Base-by-base conservation (phyloP, 2,888 invertebrate species). In the Cephonodes hylas region DNA sequence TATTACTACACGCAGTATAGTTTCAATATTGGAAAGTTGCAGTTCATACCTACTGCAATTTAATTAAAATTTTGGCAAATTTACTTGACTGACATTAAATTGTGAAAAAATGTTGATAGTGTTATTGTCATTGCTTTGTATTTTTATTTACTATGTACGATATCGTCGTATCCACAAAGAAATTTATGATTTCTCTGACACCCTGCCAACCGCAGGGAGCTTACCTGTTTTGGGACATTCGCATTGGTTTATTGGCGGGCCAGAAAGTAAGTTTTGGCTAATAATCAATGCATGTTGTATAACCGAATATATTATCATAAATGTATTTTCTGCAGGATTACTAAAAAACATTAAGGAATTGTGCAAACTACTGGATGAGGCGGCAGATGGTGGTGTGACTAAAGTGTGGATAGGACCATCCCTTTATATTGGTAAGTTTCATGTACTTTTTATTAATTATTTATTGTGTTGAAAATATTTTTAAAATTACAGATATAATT, bases 231-330 rank as follows among this genome's bases (percentile, higher is more conserved):
- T 89, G 15, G 89, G 89, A 27, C 86, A 89, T 42, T 81, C 84
- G 0, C 88, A 85, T 68, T 88, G 83, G 86, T 88, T 88, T 60
- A 75, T 88, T 15, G 88, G 89, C 34, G 86, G 87, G 0, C 84
- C 89, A 31, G 87, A 88, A 80, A 83, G 89, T 88, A 71, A 20
- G 6, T 34, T 53, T 42, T 20, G 3, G 5, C 25, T 8, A 8
- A 6, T 2, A n/a, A n/a, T n/a, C n/a, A n/a, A n/a, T n/a, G n/a
- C n/a, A n/a, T n/a, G n/a, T n/a, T 2, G 3, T 44, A 18, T 8
- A 44, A 18, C 13, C 1, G 1, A 18, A 1, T 2, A n/a, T 27
- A 53, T 53, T 18, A 53, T 1, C 15, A 2, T 13, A 31, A 15
- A 3, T 46, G 18, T 31, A 2, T 18, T 4, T 31, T 31, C 31